phyloP scores from a whole-genome alignment of 2,797 vertebrate genomes.

The Hoplostethus atlanticus region DNA sequence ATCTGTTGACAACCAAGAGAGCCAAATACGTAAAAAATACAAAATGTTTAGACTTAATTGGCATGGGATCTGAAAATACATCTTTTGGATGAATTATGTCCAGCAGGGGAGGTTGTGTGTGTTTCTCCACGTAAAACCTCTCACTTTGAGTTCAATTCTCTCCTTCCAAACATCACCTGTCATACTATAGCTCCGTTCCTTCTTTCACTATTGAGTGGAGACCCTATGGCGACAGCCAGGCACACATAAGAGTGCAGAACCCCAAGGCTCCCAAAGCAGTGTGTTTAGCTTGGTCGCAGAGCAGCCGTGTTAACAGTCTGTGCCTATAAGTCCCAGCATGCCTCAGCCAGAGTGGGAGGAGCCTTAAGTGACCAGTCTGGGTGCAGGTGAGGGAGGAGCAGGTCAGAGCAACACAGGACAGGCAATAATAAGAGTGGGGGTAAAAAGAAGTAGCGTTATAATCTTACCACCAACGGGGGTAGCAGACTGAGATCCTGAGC shows the following conservation, averaged over 20 bases:
- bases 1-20: background rate
- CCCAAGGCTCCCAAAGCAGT: constrained; percentile 46
- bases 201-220: background rate
- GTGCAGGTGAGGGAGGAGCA: constrained; percentile 40
- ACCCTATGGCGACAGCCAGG: constrained; percentile 11
- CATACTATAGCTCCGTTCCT: background rate
- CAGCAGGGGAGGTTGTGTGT: too few relatives aligned
- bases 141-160: background rate
- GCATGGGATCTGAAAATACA: background rate
- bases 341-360: constrained; percentile 67
- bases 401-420: constrained; percentile 73
- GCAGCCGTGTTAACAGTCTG: constrained; percentile 49
- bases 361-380: constrained; percentile 71
- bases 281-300: constrained; percentile 47
- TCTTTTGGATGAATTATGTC: background rate
- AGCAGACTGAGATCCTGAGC: constrained; percentile 99
- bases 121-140: too few relatives aligned
- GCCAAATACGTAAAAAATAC: background rate
- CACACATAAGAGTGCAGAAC: constrained; percentile 42
- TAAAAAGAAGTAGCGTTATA: constrained; percentile 84
- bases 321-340: constrained; percentile 71
- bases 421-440: constrained; percentile 70
- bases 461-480: constrained; percentile 97
- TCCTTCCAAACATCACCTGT: background rate
- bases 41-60: background rate